A percentile compares a stretch with the other conserved stretches of the same genome.
phyloP scores from a whole-genome alignment of 2,888 invertebrate species.

The Phortica okadai region DNA sequence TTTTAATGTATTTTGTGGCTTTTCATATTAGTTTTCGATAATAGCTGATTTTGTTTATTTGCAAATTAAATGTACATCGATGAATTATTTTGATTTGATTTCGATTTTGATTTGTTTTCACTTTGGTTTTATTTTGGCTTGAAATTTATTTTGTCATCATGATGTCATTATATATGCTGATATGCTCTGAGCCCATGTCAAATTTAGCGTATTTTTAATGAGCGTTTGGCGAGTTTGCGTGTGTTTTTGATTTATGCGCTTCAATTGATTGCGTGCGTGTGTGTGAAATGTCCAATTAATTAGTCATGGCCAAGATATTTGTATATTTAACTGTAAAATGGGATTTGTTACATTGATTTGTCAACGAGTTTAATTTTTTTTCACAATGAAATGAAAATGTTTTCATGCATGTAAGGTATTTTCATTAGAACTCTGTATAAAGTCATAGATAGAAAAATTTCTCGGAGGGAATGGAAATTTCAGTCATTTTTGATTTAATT shows the following conservation, averaged over 20 bases:
- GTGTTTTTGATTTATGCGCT: neutral
- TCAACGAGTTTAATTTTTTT: too few species aligned
- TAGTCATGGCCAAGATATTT: too few species aligned
- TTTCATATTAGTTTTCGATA: neutral
- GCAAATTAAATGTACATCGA: slow-evolving; percentile 21
- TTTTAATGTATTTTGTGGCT: slow-evolving; percentile 36
- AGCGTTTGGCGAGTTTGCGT: neutral
- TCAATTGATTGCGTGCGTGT: neutral
- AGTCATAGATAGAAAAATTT: too few species aligned
- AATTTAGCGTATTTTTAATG: slow-evolving; percentile 25
- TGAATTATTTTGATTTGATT: slow-evolving; percentile 36
- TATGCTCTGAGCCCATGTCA: neutral
- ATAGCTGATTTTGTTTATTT: slow-evolving; percentile 58
- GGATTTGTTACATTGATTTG: too few species aligned
- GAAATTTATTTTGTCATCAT: slow-evolving; percentile 21
- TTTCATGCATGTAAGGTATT: too few species aligned
- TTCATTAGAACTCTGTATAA: too few species aligned
- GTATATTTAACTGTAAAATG: too few species aligned
- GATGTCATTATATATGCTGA: neutral
- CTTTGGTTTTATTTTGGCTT: neutral
- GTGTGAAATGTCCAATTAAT: neutral
- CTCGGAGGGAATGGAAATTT: too few species aligned
- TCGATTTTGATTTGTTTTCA: slow-evolving; percentile 18
- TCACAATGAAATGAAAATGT: too few species aligned
- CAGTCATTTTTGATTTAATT: too few species aligned